Evolutionary conservation across 2,113 vertebrate genomes (phyloP).

Genomic region (Morone saxatilis): DNA sequence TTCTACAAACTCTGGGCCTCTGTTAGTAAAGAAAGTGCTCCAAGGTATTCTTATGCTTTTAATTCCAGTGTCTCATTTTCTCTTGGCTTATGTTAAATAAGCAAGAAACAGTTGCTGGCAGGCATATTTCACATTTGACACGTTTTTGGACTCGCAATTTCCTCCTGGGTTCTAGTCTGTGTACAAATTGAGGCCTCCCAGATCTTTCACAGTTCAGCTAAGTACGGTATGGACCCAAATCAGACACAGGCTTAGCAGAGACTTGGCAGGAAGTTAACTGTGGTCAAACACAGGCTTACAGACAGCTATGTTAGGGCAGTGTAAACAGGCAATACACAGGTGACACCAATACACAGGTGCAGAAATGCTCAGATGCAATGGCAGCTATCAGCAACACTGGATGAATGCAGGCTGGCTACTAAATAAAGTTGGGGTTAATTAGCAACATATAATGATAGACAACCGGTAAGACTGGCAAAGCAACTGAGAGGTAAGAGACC

Average conservation of each 20-base stretch:
- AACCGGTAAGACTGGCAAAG: neutral
- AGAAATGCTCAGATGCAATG: neutral
- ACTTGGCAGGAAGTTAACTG: neutral
- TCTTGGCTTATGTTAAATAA: neutral
- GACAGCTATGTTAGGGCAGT: neutral
- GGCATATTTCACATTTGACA: no score
- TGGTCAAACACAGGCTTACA: conserved; percentile 13
- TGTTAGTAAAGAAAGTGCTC: neutral
- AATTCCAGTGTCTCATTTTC: neutral
- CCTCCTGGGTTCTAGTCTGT: neutral
- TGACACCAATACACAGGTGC: neutral
- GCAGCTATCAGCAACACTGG: neutral
- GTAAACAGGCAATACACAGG: neutral
- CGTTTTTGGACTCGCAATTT: neutral
- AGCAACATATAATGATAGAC: neutral
- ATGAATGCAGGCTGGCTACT: neutral
- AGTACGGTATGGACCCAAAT: neutral
- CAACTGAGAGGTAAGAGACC: neutral
- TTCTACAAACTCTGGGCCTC: neutral
- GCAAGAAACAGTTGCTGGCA: neutral
- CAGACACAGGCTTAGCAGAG: conserved; percentile 9
- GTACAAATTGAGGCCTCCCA: neutral
- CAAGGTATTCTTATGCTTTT: neutral
- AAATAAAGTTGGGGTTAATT: neutral
- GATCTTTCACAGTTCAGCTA: conserved; percentile 11